Percentiles rank a stretch among this genome's conserved stretches.
Evolutionary conservation across 2,888 invertebrate species (phyloP).

Genomic region (Scaptomyza polygonia): DNA sequence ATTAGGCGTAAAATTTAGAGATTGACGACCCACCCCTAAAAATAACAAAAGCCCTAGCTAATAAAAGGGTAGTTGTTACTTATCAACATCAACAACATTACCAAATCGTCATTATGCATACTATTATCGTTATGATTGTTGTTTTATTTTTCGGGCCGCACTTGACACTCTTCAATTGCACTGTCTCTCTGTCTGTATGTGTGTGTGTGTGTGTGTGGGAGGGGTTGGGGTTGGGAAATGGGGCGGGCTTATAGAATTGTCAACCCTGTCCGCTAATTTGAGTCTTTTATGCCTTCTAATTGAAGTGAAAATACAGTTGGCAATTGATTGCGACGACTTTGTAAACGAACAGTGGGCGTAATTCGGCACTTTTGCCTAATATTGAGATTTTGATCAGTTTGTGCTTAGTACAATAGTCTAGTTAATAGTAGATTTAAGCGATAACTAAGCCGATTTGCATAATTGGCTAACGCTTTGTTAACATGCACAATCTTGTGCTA

Average conservation of each 20-base stretch:
- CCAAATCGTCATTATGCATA: conserved; percentile 47
- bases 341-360: conserved; percentile 8
- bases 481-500: conserved; percentile 17
- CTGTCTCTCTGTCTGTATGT: not conserved
- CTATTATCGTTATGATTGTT: conserved; percentile 37
- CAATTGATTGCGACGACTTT: conserved; percentile 53
- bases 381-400: conserved; percentile 30
- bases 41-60: conserved; percentile 22
- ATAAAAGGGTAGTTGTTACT: conserved; percentile 71
- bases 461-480: conserved; percentile 40
- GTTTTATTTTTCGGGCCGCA: conserved; percentile 35
- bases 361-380: conserved; percentile 20
- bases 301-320: conserved; percentile 58
- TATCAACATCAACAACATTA: conserved; percentile 34
- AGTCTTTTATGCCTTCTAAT: conserved; percentile 69
- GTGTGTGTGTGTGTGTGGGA: no score
- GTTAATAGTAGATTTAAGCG: not conserved
- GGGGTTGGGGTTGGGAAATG: no score
- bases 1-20: conserved; percentile 82
- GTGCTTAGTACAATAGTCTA: conserved; percentile 3
- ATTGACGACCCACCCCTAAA: conserved; percentile 60
- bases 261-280: conserved; percentile 61
- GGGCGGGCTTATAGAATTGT: not conserved
- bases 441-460: conserved; percentile 55
- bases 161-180: conserved; percentile 56